phyloP scores from a whole-genome alignment of 2,113 vertebrate species.

The Butastur rufipennis region DNA sequence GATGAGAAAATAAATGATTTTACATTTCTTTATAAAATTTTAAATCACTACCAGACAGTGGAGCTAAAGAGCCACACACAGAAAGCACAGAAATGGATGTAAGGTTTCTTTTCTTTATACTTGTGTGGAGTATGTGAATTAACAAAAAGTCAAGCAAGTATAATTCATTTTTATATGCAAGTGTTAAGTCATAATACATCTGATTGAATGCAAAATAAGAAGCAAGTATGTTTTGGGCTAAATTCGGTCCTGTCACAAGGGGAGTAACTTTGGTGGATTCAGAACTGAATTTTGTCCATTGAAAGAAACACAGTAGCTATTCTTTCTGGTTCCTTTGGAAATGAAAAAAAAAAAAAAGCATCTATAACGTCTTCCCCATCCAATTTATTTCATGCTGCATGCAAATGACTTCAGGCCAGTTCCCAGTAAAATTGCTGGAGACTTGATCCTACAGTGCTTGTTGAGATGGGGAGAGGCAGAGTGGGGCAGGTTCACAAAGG shows the following conservation, averaged over 20 bases:
- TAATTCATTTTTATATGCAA: slow-evolving; percentile 8
- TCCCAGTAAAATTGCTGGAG: neutral
- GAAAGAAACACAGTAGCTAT: neutral
- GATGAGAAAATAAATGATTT: neutral
- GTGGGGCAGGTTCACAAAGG: neutral
- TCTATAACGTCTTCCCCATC: neutral
- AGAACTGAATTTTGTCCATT: neutral
- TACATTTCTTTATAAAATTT: neutral
- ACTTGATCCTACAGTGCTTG: neutral
- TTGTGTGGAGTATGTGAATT: neutral
- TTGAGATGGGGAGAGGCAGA: neutral
- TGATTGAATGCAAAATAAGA: slow-evolving; percentile 1
- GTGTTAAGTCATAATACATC: neutral
- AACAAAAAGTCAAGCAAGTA: neutral
- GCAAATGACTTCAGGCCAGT: neutral
- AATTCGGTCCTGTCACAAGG: neutral
- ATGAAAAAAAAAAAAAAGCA: neutral
- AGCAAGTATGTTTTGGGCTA: neutral
- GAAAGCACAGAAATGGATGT: neutral
- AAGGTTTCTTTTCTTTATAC: neutral
- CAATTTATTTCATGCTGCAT: neutral
- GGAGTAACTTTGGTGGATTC: neutral
- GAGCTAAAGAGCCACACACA: slow-evolving; percentile 69
- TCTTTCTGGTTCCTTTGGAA: neutral
- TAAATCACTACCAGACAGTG: slow-evolving; percentile 68